Evolutionary conservation across 2,113 vertebrate genomes (phyloP).

Genomic region (Prochilodus magdalenae): DNA sequence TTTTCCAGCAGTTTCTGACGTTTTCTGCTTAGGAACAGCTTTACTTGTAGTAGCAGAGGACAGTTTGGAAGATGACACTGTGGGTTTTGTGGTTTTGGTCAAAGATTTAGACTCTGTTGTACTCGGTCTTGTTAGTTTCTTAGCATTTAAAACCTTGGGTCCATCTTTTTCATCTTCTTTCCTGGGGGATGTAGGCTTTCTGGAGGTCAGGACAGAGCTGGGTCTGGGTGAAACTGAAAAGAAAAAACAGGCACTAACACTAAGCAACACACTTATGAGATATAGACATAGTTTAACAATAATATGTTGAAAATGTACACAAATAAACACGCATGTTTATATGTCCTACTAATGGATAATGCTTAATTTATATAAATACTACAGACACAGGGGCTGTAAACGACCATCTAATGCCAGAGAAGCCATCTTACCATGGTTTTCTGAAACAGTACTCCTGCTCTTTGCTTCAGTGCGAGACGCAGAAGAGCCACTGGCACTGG

Average conservation of each 20-base stretch:
- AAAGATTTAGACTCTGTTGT: slow-evolving; percentile 71
- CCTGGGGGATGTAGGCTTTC: slow-evolving; percentile 84
- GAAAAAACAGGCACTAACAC: slow-evolving; percentile 18
- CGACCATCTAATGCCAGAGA: background rate
- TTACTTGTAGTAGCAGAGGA: slow-evolving; percentile 53
- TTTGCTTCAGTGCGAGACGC: slow-evolving; percentile 75
- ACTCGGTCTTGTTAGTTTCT: slow-evolving; percentile 77
- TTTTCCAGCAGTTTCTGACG: slow-evolving; percentile 60
- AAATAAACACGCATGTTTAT: too few species aligned
- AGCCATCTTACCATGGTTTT: slow-evolving; percentile 82
- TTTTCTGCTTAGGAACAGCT: slow-evolving; percentile 68
- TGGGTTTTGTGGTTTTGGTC: slow-evolving; percentile 74
- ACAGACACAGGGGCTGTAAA: background rate
- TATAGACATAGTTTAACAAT: too few species aligned
- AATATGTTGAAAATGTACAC: too few species aligned
- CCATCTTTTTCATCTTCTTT: slow-evolving; percentile 82
- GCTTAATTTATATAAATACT: background rate
- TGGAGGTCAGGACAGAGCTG: slow-evolving; percentile 68
- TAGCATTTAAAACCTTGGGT: slow-evolving; percentile 75
- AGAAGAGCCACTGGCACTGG: slow-evolving; percentile 60
- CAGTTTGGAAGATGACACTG: slow-evolving; percentile 66
- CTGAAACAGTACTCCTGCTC: slow-evolving; percentile 75
- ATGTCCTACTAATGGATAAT: too few species aligned
- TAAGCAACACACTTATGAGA: too few species aligned
- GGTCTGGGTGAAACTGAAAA: slow-evolving; percentile 76